Percentiles rank a stretch among this genome's conserved stretches.
Conservation (phyloP, 53 echinoderm and acorn worm species). For the Patiria pectinifera region DNA sequence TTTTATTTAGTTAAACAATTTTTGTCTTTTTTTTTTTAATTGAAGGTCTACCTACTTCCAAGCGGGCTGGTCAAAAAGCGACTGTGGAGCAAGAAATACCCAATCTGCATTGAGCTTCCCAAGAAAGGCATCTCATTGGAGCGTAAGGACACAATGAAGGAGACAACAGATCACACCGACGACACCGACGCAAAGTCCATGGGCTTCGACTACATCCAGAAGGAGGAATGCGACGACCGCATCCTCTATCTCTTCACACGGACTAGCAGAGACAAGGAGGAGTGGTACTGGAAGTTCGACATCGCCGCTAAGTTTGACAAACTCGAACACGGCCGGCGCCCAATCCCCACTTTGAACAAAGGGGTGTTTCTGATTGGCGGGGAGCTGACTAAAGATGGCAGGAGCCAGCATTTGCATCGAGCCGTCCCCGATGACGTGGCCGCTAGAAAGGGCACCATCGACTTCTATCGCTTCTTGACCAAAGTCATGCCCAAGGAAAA, state of each 20-base stretch:
- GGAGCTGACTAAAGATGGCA: conserved; percentile 73
- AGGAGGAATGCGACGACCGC: conserved; percentile 84
- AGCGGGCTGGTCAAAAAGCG: conserved; percentile 91
- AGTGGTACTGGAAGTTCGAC: conserved; percentile 98
- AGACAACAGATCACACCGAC: no score
- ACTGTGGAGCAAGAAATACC: conserved; percentile 98
- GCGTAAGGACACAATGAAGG: no score
- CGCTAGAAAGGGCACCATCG: conserved; percentile 80
- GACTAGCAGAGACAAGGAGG: conserved; percentile 96
- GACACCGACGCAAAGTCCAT: conserved; percentile 52
- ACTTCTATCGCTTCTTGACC: conserved; percentile 90
- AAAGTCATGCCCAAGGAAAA: conserved; percentile 95
- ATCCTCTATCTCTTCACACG: conserved; percentile 83
- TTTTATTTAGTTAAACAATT: background rate
- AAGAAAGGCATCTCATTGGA: conserved; percentile 74
- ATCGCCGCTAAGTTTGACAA: conserved; percentile 66
- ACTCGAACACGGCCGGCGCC: conserved; percentile 64
- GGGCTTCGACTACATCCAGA: conserved; percentile 89
- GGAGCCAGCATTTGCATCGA: conserved; percentile 64
- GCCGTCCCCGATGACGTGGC: conserved; percentile 72
- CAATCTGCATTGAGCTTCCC: conserved; percentile 89
- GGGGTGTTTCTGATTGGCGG: conserved; percentile 77
- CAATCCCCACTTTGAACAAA: conserved; percentile 86
- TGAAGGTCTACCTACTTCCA: conserved; percentile 80
- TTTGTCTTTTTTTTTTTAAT: background rate